Evolutionary conservation across 2,797 vertebrate genomes (phyloP).

Genomic region (Cossypha caffra): DNA sequence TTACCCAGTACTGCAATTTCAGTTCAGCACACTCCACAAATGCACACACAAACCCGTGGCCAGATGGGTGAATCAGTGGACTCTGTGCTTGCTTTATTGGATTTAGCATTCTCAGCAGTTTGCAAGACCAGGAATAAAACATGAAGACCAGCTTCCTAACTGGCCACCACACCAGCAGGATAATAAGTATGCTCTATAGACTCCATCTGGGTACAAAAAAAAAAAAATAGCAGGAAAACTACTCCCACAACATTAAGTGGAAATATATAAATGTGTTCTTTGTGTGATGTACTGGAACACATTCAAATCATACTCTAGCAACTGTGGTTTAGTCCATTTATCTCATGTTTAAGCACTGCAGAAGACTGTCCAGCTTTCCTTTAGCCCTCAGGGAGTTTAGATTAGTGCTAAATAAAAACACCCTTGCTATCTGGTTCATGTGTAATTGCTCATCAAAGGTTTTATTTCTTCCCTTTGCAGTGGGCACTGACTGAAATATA

Average conservation of each 20-base stretch:
- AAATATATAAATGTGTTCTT: neutral
- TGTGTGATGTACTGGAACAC: neutral
- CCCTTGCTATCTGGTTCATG: neutral
- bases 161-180: neutral
- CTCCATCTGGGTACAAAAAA: neutral
- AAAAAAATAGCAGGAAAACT: neutral
- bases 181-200: neutral
- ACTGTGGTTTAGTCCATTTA: neutral
- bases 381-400: neutral
- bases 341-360: neutral
- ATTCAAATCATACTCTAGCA: neutral
- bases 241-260: accelerated
- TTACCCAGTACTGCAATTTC: neutral
- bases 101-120: neutral
- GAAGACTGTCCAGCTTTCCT: neutral
- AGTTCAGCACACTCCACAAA: neutral
- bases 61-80: neutral
- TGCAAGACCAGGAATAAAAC: neutral
- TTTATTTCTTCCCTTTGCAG: neutral
- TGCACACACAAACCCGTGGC: neutral
- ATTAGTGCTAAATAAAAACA: neutral
- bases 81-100: neutral
- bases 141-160: neutral
- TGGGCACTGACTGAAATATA: accelerated
- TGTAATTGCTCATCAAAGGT: neutral